phyloP scores from a whole-genome alignment of 2,797 vertebrate genomes.

The Glossophaga mutica region DNA sequence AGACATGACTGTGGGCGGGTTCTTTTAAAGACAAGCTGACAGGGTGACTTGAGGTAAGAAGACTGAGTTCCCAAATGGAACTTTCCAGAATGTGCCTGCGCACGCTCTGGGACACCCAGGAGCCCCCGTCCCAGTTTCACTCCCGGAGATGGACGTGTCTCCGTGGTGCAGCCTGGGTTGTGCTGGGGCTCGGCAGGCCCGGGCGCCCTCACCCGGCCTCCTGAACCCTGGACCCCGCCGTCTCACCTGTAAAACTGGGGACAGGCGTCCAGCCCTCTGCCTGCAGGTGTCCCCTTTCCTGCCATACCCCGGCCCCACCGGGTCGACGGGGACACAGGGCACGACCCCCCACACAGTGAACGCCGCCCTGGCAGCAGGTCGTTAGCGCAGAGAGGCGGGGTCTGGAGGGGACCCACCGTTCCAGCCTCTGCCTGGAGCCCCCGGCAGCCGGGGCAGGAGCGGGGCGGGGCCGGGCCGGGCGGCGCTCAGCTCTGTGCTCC shows the following conservation, averaged over 20 bases:
- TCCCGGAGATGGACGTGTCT: neutral
- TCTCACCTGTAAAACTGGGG: neutral
- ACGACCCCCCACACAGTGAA: fast-evolving
- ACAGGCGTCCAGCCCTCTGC: neutral
- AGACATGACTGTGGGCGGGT: neutral
- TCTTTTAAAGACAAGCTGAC: neutral
- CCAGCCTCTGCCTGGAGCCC: neutral
- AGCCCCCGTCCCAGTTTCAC: neutral
- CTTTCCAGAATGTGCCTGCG: neutral
- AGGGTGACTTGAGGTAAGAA: neutral
- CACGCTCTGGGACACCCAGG: neutral
- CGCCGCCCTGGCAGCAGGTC: too few species aligned
- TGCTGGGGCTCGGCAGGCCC: neutral
- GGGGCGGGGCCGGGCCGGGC: neutral
- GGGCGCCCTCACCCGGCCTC: neutral
- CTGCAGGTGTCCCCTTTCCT: neutral
- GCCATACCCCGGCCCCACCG: fast-evolving
- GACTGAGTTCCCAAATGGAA: neutral
- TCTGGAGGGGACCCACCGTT: neutral
- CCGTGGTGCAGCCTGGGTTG: neutral
- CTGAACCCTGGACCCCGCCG: neutral
- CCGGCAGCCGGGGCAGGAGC: fast-evolving
- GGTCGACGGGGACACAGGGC: neutral
- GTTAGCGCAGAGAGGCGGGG: fast-evolving
- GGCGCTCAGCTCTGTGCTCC: neutral